Percentiles rank a stretch among this genome's conserved stretches.
These are phyloP conservation scores for Drosophila kanapiae DNA, from an alignment of 1,140 invertebrate species.

Conservation along the genomic window DNA sequence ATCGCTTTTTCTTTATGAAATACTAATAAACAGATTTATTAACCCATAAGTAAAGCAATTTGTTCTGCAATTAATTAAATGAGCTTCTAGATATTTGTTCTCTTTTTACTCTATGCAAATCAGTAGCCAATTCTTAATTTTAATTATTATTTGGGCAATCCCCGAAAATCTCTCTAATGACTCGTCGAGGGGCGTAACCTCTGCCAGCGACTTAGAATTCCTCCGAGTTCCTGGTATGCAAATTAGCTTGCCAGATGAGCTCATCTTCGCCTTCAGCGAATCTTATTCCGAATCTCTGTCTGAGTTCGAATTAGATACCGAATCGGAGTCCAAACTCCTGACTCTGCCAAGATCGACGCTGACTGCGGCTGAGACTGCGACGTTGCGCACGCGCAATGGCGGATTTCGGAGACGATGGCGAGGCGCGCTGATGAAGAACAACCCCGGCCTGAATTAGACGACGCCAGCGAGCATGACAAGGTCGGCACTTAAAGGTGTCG, in stretches of 20 bases:
- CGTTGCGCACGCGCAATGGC: conserved; percentile 11
- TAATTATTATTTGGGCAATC: conserved; percentile 10
- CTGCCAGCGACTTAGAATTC: conserved; percentile 46
- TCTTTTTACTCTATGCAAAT: not conserved
- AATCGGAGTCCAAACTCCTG: conserved; percentile 12
- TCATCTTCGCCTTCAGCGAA: conserved; percentile 38
- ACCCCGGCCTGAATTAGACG: conserved; percentile 82
- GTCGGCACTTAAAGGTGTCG: conserved; percentile 82
- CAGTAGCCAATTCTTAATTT: conserved; percentile 8
- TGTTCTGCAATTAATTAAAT: not conserved
- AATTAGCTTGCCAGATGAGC: conserved; percentile 60
- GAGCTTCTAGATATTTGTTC: not conserved
- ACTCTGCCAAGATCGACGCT: conserved; percentile 17
- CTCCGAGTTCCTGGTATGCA: conserved; percentile 67
- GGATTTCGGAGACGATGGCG: conserved; percentile 39
- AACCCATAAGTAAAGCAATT: not conserved
- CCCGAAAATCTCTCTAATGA: conserved; percentile 10
- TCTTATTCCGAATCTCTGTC: conserved; percentile 1
- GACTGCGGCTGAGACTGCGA: conserved; percentile 16
- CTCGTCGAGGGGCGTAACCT: conserved; percentile 28
- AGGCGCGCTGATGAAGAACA: conserved; percentile 80
- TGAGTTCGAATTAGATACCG: conserved; percentile 1
- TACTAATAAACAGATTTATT: not conserved
- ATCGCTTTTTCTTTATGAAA: not conserved
- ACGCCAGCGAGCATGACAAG: conserved; percentile 80